Evolutionary conservation across 37 sponge, comb jelly and placozoan species (phyloP), one percentile per base, ranked within the genome.

Genomic region (Ephydatia muelleri): DNA sequence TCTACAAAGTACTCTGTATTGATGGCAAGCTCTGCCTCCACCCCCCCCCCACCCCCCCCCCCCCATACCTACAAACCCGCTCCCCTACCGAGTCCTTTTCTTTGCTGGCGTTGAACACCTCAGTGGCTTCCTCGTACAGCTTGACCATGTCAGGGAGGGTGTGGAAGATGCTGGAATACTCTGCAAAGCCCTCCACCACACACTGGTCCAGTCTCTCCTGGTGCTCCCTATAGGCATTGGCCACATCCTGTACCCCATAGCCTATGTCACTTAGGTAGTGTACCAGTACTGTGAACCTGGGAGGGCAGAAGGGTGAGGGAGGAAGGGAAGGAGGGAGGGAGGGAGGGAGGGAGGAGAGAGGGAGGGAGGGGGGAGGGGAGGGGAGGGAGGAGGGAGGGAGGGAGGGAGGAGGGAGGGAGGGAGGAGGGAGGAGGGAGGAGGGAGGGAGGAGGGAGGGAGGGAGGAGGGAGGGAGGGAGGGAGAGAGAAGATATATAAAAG

Each of bases 101-200:
- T 67, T 77, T 93, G 78, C 94, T 90, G 76, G 72, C 67, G 36
- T 93, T 80, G 69, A 77, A 93, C 8, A 74, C 37, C 40, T 86
- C 87, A 90, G 90, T 93, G 67, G 94, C 90, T 30, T 93, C 94
- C 49, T 93, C 91, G 48, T 93, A 91, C 4, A 93, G 70, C 69
- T 83, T 90, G 12, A 93, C 91, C 23, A 93, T 32, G 26, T 84
- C 82, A 23, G 94, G 94, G n/a, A 93, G 67, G 72, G 90, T 90
- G 80, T 90, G 90, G 65, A 93, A 78, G 26, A 90, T 90, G 11
- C 84, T 84, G 12, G 81, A 80, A 72, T 93, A 90, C n/a, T 93
- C 91, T 26, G 39, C 33, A 32, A 88, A 48, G 12, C 36, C 77
- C 72, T 87, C 79, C 65, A 79, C 57, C 5, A 90, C 80, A 27